These are phyloP conservation scores for Naso thynnoides DNA, from an alignment of 2,797 vertebrate species.

Conservation along the genomic window DNA sequence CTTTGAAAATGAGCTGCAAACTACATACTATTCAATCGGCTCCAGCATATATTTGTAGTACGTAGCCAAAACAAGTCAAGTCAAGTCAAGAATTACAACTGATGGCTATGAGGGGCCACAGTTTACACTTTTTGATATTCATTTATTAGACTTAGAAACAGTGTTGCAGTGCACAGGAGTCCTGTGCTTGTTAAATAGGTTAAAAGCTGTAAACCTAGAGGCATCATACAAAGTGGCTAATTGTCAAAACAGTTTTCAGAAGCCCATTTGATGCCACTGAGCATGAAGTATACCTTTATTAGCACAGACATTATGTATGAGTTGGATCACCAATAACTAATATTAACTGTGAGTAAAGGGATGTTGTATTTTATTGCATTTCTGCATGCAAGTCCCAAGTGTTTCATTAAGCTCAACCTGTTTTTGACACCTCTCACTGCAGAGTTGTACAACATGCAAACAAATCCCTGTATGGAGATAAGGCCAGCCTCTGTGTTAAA, in stretches of 20 bases:
- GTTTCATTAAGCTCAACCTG: slow-evolving; percentile 31
- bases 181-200: slow-evolving; percentile 20
- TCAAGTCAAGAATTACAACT: slow-evolving; percentile 11
- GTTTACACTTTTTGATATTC: neutral
- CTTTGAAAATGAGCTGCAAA: slow-evolving; percentile 15
- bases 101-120: neutral
- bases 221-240: slow-evolving; percentile 11
- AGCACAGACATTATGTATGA: neutral
- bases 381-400: slow-evolving; percentile 34
- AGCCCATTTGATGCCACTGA: slow-evolving; percentile 21
- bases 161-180: slow-evolving; percentile 11
- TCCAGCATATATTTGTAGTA: slow-evolving; percentile 4
- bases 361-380: slow-evolving; percentile 12
- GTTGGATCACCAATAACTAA: neutral
- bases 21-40: neutral
- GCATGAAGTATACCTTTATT: slow-evolving; percentile 15
- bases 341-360: neutral
- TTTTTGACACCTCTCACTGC: slow-evolving; percentile 26
- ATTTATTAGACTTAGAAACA: slow-evolving; percentile 8
- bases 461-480: slow-evolving; percentile 50
- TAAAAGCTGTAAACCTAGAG: slow-evolving; percentile 13
- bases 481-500: slow-evolving; percentile 47
- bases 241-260: too few relatives aligned
- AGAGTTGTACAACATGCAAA: slow-evolving; percentile 46
- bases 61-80: slow-evolving; percentile 11